Base-by-base conservation (phyloP, 2,888 invertebrate species). In the Phyllotreta cruciferae region DNA sequence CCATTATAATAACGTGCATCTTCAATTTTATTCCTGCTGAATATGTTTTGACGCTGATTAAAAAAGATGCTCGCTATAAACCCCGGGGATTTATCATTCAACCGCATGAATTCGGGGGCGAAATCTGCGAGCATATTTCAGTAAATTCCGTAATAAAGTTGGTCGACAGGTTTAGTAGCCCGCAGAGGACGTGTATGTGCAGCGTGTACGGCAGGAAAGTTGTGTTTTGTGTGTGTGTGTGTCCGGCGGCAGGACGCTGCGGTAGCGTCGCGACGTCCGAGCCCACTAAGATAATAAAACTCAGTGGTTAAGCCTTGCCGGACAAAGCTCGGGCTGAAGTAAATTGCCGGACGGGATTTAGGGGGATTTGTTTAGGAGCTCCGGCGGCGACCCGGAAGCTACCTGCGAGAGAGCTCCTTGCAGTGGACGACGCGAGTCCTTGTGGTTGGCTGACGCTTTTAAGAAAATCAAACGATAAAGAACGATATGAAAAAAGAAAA, bases 301-400 rank as follows among this genome's bases (percentile, higher is more conserved):
- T 81, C 79, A 80, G 79, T 76, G 76, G 79, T 78, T 80, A 79
- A 80, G 79, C 78, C 77, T 68, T 73, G 74, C 76, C 74, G 78
- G 77, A 80, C 78, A 78, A 78, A 78, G 78, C 77, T 75, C 69
- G 69, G 80, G 80, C 80, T 80, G 79, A 80, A 79, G 80, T 80
- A 81, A 81, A 81, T 81, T 80, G 81, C 81, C 77, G 78, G 75
- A 76, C 73, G 68, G 80, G 81, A 81, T 81, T 81, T 24, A 24
- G 80, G 75, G 70, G 81, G 81, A 81, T 81, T 81, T 81, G 80
- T 80, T 79, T 79, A 78, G 79, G 78, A 78, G 79, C 77, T 78
- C 70, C 73, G 64, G 58, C 70, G 63, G 66, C 71, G 66, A 63
- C 71, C 70, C 67, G 66, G 61, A 61, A 61, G 64, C 64, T 64